A percentile compares a stretch with the other conserved stretches of the same genome.
phyloP scores from a whole-genome alignment of 2,888 invertebrate genomes.

The Ophion ventricosus region DNA sequence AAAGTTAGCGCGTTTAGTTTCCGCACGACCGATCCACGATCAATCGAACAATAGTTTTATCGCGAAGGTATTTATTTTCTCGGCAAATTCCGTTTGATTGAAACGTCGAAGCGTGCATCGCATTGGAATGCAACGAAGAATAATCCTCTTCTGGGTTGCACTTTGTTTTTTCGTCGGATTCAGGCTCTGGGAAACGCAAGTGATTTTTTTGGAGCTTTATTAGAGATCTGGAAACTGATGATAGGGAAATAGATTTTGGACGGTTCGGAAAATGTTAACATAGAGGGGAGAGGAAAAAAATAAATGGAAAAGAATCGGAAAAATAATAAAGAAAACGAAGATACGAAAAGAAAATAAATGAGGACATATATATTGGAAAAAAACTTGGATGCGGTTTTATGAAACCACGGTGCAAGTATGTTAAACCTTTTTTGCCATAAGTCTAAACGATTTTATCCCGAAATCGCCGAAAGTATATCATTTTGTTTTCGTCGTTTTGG shows the following conservation, averaged over 20 bases:
- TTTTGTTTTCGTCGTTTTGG: too few relatives aligned
- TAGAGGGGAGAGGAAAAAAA: background rate
- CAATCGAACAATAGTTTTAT: conserved; percentile 2
- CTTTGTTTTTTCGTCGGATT: background rate
- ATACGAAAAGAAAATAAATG: background rate
- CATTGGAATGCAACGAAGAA: background rate
- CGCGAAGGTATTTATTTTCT: conserved; percentile 10
- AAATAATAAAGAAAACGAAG: background rate
- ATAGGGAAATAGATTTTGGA: background rate
- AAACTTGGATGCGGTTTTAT: too few relatives aligned
- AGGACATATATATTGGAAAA: too few relatives aligned
- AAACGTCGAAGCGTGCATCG: background rate
- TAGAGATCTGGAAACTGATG: background rate
- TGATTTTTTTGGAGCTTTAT: background rate
- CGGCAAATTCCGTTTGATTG: conserved; percentile 3
- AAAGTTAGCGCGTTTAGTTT: conserved; percentile 8
- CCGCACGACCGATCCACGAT: background rate
- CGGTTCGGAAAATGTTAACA: background rate
- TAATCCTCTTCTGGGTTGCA: background rate
- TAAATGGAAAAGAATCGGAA: background rate
- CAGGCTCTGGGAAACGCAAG: background rate
- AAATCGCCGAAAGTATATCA: too few relatives aligned
- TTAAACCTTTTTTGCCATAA: too few relatives aligned
- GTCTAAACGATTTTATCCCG: too few relatives aligned
- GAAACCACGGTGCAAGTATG: too few relatives aligned